Conservation (phyloP, 2,113 vertebrate species). For the Zosterops pallidus region DNA sequence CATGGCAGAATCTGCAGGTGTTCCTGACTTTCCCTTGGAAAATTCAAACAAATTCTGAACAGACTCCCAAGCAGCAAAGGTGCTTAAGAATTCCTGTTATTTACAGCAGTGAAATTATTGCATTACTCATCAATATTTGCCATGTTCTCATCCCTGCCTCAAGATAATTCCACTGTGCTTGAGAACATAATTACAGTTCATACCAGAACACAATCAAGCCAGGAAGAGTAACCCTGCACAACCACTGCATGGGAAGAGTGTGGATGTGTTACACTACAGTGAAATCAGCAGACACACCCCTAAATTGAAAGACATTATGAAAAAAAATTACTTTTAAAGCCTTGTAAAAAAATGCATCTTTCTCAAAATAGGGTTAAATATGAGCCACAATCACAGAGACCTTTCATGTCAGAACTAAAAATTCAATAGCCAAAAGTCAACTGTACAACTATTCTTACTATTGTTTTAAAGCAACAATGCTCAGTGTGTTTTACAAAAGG, state of each 20-base stretch:
- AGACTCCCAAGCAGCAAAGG: not conserved
- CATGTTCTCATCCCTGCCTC: not conserved
- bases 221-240: not conserved
- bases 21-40: not conserved
- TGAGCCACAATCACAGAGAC: not conserved
- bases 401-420: not conserved
- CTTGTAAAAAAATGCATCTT: not conserved
- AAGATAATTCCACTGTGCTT: not conserved
- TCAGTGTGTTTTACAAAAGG: not conserved
- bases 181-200: not conserved
- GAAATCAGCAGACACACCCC: not conserved
- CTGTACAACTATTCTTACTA: not conserved
- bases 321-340: not conserved
- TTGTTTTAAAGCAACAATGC: not conserved
- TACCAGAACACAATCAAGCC: not conserved
- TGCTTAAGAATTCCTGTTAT: not conserved
- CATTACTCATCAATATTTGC: not conserved
- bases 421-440: not conserved
- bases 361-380: not conserved
- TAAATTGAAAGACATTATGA: not conserved
- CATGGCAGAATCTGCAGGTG: not conserved
- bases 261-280: not conserved
- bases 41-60: not conserved
- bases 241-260: rapidly evolving
- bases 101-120: not conserved